Conservation (phyloP, 2,888 invertebrate species). For the Limnephilus lunatus region DNA sequence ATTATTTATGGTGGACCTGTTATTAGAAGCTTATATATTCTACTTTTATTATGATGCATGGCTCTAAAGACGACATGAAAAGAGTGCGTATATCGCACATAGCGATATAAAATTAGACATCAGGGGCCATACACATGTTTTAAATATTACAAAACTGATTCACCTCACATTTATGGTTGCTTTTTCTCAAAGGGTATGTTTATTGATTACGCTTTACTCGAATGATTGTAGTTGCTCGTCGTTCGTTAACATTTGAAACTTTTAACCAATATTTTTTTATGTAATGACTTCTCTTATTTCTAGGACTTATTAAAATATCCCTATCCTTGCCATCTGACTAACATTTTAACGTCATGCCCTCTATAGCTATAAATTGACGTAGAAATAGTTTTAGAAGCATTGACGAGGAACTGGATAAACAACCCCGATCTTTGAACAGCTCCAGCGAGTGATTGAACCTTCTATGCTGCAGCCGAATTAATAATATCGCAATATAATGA, state of each 20-base stretch:
- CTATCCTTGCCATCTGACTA: background rate
- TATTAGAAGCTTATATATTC: constrained; percentile 56
- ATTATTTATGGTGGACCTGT: constrained; percentile 58
- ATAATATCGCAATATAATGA: background rate
- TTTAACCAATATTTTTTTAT: background rate
- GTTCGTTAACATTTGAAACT: background rate
- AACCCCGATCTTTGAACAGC: background rate
- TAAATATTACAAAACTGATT: too few species aligned
- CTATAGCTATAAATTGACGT: background rate
- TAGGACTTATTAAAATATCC: background rate
- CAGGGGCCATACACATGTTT: too few species aligned
- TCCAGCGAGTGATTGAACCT: background rate
- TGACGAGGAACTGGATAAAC: background rate
- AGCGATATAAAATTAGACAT: constrained; percentile 15
- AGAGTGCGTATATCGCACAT: background rate
- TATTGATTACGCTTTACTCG: background rate
- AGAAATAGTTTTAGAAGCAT: background rate
- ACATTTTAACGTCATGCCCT: background rate
- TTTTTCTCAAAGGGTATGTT: background rate
- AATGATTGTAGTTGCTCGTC: background rate
- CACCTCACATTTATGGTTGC: too few species aligned
- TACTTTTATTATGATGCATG: constrained; percentile 51
- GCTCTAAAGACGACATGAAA: background rate
- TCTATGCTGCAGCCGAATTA: background rate
- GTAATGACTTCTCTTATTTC: background rate